Percentiles rank a stretch among this genome's conserved stretches.
Conservation (phyloP, 1,140 invertebrate species). For the Zaprionus nigranus region DNA sequence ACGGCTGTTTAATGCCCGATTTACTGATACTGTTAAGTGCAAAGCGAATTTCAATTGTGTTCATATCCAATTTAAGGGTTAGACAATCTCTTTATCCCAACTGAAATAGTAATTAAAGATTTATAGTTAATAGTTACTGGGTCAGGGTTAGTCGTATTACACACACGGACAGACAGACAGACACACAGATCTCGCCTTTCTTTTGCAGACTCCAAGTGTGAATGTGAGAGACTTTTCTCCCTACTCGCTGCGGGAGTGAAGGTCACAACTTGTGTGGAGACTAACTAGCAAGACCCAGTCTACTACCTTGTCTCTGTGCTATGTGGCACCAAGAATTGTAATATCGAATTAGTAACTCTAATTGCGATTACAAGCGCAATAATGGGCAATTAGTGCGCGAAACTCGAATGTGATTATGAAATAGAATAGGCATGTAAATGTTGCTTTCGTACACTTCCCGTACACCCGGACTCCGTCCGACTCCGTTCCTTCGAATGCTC, state of each 20-base stretch:
- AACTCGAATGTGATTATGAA: constrained; percentile 67
- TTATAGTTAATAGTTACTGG: constrained; percentile 42
- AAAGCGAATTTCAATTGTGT: constrained; percentile 11
- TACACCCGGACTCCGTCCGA: background rate
- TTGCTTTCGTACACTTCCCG: constrained; percentile 5
- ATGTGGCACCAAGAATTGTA: constrained; percentile 32
- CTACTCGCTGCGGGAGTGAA: constrained; percentile 17
- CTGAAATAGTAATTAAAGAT: constrained; percentile 25
- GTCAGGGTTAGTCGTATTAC: constrained; percentile 38
- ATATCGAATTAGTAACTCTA: constrained; percentile 35
- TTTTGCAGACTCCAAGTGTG: constrained; percentile 10
- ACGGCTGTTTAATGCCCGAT: constrained; percentile 7
- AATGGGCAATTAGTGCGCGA: constrained; percentile 72
- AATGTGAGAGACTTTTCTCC: constrained; percentile 4
- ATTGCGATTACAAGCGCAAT: constrained; percentile 49
- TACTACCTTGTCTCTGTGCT: background rate
- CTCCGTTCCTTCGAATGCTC: background rate
- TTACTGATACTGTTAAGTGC: constrained; percentile 10
- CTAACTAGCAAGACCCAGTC: background rate
- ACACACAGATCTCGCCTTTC: constrained; percentile 9
- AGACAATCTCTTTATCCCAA: constrained; percentile 40
- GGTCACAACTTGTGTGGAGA: constrained; percentile 24
- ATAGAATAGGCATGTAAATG: constrained; percentile 81
- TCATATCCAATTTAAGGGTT: constrained; percentile 21
- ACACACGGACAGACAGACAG: background rate